These are phyloP conservation scores for Petrolisthes manimaculis DNA, from an alignment of 2,888 invertebrate species.

Conservation along the genomic window DNA sequence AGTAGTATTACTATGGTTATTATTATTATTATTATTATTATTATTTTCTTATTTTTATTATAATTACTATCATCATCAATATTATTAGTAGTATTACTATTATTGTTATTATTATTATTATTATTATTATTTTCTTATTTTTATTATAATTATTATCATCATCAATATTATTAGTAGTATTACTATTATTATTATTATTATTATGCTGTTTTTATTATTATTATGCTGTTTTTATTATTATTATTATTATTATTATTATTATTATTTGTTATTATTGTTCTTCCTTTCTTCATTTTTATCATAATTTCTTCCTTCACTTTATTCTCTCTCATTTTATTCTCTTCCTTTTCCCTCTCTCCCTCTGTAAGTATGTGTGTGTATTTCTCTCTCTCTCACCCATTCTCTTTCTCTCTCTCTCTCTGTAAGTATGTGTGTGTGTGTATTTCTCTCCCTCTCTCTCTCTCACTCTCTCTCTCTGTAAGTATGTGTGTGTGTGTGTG, in stretches of 20 bases:
- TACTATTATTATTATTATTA: background rate
- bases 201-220: background rate
- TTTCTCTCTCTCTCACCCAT: slow-evolving; percentile 26
- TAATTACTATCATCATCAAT: background rate
- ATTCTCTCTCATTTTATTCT: background rate
- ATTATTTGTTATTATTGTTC: background rate
- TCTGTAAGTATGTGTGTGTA: background rate
- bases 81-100: background rate
- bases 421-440: background rate
- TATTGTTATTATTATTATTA: background rate
- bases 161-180: background rate
- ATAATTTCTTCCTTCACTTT: background rate
- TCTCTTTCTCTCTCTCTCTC: slow-evolving; percentile 26
- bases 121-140: too few species aligned
- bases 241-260: background rate
- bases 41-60: background rate
- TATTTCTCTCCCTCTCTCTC: too few species aligned
- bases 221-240: background rate
- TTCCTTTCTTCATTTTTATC: background rate
- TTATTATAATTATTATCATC: background rate
- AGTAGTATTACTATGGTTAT: background rate
- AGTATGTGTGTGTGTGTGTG: too few species aligned
- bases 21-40: background rate
- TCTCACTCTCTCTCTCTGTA: too few species aligned
- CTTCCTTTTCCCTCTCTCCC: background rate